Conservation (phyloP, 2,113 vertebrate genomes). For the Odontophorus gujanensis region DNA sequence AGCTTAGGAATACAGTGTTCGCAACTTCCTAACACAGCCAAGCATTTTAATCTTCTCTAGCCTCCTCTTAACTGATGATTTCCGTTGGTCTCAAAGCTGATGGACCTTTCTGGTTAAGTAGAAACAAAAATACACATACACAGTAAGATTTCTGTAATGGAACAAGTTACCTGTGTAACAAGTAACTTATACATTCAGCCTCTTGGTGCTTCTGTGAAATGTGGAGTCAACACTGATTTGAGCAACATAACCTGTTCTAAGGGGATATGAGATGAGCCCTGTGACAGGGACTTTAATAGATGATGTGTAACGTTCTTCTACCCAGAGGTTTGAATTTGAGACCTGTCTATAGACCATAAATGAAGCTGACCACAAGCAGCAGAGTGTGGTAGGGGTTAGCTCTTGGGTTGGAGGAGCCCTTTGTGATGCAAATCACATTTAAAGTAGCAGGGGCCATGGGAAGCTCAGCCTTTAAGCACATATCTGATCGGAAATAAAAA, state of each 20-base stretch:
- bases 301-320: background rate
- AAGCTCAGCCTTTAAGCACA: background rate
- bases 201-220: background rate
- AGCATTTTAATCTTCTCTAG: background rate
- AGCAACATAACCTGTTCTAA: background rate
- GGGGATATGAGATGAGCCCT: background rate
- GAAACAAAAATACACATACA: background rate
- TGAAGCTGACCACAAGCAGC: fast-evolving
- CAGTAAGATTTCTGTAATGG: background rate
- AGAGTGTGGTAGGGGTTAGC: background rate
- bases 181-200: background rate
- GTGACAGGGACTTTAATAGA: background rate
- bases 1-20: background rate
- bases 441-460: background rate
- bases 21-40: background rate
- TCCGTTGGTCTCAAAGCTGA: background rate
- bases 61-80: background rate
- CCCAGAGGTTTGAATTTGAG: background rate
- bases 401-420: background rate
- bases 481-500: background rate
- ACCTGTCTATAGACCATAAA: background rate
- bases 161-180: background rate
- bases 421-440: background rate
- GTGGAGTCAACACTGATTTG: background rate
- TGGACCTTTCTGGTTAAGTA: background rate